Percentiles rank a stretch among this genome's conserved stretches.
These are phyloP conservation scores for Geopemphigus sp. DNA, from an alignment of 1,140 invertebrate genomes.

Conservation along the genomic window DNA sequence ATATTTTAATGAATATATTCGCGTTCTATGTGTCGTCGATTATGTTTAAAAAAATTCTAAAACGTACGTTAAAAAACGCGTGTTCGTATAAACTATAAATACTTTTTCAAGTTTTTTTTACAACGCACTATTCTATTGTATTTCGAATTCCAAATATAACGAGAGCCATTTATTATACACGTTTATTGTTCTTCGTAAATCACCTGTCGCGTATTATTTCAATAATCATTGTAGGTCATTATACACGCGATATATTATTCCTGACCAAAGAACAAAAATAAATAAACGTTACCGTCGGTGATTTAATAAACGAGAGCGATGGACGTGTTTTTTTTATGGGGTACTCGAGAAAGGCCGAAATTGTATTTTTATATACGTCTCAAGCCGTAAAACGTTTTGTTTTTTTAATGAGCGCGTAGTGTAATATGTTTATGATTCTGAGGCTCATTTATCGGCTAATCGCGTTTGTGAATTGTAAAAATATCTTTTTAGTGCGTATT, in stretches of 20 bases:
- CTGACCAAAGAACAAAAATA: not conserved
- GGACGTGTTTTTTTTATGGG: not conserved
- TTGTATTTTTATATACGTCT: not conserved
- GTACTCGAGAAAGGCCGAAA: not conserved
- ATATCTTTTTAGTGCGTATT: constrained; percentile 2
- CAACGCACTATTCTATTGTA: not conserved
- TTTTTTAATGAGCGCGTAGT: not conserved
- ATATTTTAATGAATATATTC: too few species aligned
- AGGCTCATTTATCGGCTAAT: not conserved
- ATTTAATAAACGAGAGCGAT: not conserved
- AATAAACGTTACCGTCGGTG: not conserved
- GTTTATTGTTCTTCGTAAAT: not conserved
- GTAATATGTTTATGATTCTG: not conserved
- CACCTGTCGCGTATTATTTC: not conserved
- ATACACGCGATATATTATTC: not conserved
- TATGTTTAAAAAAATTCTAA: too few species aligned
- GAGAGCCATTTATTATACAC: not conserved
- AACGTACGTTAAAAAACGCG: too few species aligned
- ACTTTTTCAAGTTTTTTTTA: too few species aligned
- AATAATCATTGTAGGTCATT: constrained; percentile 3
- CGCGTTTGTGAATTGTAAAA: not conserved
- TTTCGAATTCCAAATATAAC: not conserved
- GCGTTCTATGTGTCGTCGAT: too few species aligned
- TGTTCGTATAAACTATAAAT: too few species aligned
- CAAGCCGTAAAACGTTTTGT: constrained; percentile 24